These are phyloP conservation scores for Cepphus grylle DNA, from an alignment of 2,113 vertebrate genomes.

Conservation along the genomic window DNA sequence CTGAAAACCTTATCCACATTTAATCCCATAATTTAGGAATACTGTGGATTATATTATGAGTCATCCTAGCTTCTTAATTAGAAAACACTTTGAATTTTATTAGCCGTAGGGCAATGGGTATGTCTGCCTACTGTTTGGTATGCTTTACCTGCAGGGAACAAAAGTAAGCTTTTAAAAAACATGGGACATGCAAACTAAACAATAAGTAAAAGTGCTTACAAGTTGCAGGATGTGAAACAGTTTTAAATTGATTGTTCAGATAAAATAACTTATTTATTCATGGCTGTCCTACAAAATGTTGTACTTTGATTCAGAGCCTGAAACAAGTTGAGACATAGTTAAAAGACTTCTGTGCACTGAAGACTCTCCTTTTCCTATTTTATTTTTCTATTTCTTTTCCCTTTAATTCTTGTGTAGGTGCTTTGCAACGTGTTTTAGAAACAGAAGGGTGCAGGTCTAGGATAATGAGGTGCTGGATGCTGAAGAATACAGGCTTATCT, in stretches of 20 bases:
- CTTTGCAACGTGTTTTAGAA: background rate
- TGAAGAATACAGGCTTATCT: background rate
- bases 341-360: background rate
- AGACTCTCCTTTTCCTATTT: background rate
- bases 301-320: background rate
- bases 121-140: background rate
- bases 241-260: background rate
- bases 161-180: background rate
- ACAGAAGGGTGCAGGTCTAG: background rate
- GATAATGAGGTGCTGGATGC: background rate
- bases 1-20: background rate
- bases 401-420: background rate
- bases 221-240: background rate
- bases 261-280: background rate
- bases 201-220: background rate
- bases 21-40: constrained; percentile 11
- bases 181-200: background rate
- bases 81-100: background rate
- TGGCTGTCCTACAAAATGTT: background rate
- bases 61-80: constrained; percentile 34
- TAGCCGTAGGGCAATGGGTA: background rate
- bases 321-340: background rate
- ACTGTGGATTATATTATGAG: constrained; percentile 2
- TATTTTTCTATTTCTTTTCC: background rate
- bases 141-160: background rate